Evolutionary conservation across 92 coral and sea anemone species (phyloP), one percentile per base, ranked within the genome.

Genomic region (Siderastrea radians): DNA sequence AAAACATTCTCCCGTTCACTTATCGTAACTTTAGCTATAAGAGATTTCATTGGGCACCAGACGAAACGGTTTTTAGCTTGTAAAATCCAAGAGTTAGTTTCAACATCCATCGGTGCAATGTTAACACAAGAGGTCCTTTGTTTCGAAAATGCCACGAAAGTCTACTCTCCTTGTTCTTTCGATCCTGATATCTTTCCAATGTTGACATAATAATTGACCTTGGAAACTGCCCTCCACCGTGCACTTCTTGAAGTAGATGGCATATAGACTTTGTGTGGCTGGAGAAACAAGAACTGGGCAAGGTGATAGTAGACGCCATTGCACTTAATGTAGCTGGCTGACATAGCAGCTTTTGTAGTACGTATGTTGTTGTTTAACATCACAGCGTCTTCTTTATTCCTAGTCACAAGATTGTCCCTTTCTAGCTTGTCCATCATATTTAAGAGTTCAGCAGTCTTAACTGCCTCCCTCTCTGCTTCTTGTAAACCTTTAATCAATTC

Each of bases 401-500:
- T 60, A 10, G 65, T 60, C 65, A 60, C 65, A 17, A 75, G 19
- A 51, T 75, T 75, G 55, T 10, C 62, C 60, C 60, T 75, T 57
- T 51, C 62, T 51, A 50, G 62, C 9, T 9, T 44, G 44, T 16
- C 62, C 38, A 50, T 57, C 81, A 57, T 77, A 12, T 45, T 66
- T 51, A 77, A 66, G 19, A 54, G 81, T 54, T 77, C 81, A n/a
- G 65, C 63, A 50, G 81, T 55, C 65, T 54, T 77, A 16, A 77
- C 16, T n/a, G 65, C 65, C 64, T 77, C 82, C 82, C 49, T 53
- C 65, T 78, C 82, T 45, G 82, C 68, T 60, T 50, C 65, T 63
- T 53, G 50, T 51, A 78, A 58, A 68, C 82, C 82, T 47, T 26
- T 17, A 50, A 19, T 78, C 66, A 78, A 43, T 78, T 78, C 71